phyloP scores from a whole-genome alignment of 1,140 invertebrate species.

The Listronotus bonariensis region DNA sequence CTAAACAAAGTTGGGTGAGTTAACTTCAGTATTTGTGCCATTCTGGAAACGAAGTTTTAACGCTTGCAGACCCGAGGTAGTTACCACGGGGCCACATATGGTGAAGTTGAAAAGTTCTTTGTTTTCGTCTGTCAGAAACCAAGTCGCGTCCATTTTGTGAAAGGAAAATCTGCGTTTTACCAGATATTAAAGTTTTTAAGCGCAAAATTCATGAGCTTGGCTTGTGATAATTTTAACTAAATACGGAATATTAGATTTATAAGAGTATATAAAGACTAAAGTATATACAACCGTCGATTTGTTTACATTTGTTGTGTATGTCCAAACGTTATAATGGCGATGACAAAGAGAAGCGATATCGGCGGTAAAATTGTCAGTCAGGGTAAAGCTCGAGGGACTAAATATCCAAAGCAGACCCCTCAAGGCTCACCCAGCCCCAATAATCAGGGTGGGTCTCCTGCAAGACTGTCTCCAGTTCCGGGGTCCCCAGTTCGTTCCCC shows the following conservation, averaged over 20 bases:
- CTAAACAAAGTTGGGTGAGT: slow-evolving; percentile 20
- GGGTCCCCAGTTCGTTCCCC: slow-evolving; percentile 24
- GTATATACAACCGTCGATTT: slow-evolving; percentile 18
- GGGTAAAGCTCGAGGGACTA: slow-evolving; percentile 26
- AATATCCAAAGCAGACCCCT: slow-evolving; percentile 23
- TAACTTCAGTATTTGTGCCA: slow-evolving; percentile 39
- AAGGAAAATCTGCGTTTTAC: slow-evolving; percentile 44
- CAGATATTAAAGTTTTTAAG: slow-evolving; percentile 39
- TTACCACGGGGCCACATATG: slow-evolving; percentile 37
- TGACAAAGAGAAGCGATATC: slow-evolving; percentile 38
- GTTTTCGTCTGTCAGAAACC: slow-evolving; percentile 40
- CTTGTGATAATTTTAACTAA: slow-evolving; percentile 39
- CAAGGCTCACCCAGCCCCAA: slow-evolving; percentile 20
- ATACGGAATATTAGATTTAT: slow-evolving; percentile 16
- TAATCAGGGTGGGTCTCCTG: slow-evolving; percentile 7
- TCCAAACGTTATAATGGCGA: slow-evolving; percentile 32
- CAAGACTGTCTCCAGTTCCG: slow-evolving; percentile 4
- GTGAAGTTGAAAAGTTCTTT: slow-evolving; percentile 40
- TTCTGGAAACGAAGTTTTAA: slow-evolving; percentile 5
- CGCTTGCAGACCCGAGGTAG: slow-evolving; percentile 1
- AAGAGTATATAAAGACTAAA: slow-evolving; percentile 22
- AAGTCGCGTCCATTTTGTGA: slow-evolving; percentile 52
- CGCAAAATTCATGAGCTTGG: slow-evolving; percentile 44
- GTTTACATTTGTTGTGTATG: slow-evolving; percentile 20
- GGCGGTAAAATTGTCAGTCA: slow-evolving; percentile 30